These are phyloP conservation scores for Dendroctonus valens DNA, from an alignment of 1,140 invertebrate genomes.

Conservation along the genomic window DNA sequence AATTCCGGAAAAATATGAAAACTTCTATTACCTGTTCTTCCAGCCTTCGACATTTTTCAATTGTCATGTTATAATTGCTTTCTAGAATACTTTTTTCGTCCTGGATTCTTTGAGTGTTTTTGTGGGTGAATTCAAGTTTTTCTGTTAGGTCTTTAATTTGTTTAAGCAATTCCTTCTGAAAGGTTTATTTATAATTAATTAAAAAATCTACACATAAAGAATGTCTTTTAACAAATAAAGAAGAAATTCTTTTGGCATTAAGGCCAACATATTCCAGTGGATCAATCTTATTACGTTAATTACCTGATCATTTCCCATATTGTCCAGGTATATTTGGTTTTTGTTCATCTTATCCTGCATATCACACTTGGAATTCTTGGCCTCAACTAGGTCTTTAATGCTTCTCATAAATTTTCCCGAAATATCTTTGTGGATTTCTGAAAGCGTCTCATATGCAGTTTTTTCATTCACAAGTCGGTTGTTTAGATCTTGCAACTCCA, in stretches of 20 bases:
- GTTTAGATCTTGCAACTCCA: constrained; percentile 18
- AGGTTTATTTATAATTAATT: too few species aligned
- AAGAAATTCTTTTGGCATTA: too few species aligned
- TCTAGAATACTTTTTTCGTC: too few species aligned
- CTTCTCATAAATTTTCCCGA: constrained; percentile 32
- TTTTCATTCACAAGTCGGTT: constrained; percentile 30
- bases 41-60: too few species aligned
- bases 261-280: not conserved
- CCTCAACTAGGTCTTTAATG: constrained; percentile 30
- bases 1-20: too few species aligned
- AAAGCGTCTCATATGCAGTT: constrained; percentile 31
- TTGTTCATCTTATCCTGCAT: constrained; percentile 20
- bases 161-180: not conserved
- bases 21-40: too few species aligned
- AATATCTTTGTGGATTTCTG: constrained; percentile 36
- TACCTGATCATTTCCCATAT: constrained; percentile 29
- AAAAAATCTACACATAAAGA: too few species aligned
- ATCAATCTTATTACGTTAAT: not conserved
- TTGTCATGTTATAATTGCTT: too few species aligned
- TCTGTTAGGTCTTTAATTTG: constrained; percentile 1
- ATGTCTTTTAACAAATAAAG: too few species aligned
- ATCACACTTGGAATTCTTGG: constrained; percentile 29
- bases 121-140: not conserved
- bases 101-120: too few species aligned
- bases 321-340: constrained; percentile 10